A percentile compares a stretch with the other conserved stretches of the same genome.
These are phyloP conservation scores for Hippoglossus hippoglossus DNA, from an alignment of 2,797 vertebrate genomes.

Conservation along the genomic window DNA sequence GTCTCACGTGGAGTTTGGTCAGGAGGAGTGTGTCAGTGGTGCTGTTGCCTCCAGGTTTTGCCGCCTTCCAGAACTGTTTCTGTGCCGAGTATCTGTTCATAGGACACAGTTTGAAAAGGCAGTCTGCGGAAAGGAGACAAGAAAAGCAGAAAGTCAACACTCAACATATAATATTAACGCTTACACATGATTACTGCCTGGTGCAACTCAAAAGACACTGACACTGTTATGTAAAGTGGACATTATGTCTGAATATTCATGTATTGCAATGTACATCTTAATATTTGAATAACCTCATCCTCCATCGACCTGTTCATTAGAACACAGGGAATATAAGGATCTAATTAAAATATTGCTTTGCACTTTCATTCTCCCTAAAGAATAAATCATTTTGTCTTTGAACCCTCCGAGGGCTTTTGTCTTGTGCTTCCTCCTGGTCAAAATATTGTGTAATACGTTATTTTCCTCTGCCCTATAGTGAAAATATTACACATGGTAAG, in stretches of 20 bases:
- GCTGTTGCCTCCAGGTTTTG: constrained; percentile 95
- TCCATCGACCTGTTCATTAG: neutral
- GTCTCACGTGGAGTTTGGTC: constrained; percentile 91
- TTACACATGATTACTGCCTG: neutral
- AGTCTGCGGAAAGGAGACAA: constrained; percentile 82
- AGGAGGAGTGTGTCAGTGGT: constrained; percentile 95
- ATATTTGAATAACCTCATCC: neutral
- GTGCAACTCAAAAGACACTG: neutral
- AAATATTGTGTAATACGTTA: neutral
- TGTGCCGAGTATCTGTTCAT: constrained; percentile 99
- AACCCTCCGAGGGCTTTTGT: neutral
- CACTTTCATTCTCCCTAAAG: neutral
- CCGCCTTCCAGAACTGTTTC: constrained; percentile 99
- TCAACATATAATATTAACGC: neutral
- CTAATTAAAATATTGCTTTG: neutral
- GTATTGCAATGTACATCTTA: neutral
- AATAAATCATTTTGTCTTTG: neutral
- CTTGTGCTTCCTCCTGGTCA: neutral
- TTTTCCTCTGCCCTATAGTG: no score
- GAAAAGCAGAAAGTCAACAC: neutral
- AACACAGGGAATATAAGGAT: no score
- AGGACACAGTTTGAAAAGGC: constrained; percentile 97
- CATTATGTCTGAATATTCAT: no score
- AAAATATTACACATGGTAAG: no score
- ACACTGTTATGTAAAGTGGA: no score